Evolutionary conservation across 1,140 invertebrate genomes (phyloP), one percentile per base, ranked within the genome.

Genomic region (Atta colombica): DNA sequence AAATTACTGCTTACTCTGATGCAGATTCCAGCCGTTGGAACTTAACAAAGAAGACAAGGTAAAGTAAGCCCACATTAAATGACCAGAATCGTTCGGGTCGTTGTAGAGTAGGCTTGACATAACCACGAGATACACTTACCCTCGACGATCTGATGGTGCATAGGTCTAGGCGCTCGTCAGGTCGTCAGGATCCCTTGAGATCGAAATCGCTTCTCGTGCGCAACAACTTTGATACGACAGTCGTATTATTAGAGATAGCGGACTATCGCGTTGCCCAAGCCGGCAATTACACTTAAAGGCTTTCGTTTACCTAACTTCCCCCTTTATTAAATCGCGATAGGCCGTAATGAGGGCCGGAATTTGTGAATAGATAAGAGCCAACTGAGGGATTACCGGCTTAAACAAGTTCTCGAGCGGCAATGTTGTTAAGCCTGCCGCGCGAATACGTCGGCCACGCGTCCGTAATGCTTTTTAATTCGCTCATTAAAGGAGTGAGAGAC

Each of bases 221-320:
- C 78, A 60, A 65, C 63, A 89, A 78, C 77, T 90, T 90, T 87
- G 88, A 90, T 90, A 74, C 80, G 89, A 84, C 89, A 89, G 89
- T 90, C 88, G 88, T 90, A 86, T 90, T 90, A 90, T 90, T 90
- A 89, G 85, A 89, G 88, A 89, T 87, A 87, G 88, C 85, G 49
- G 65, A 72, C 51, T 87, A 86, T 89, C 86, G 78, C 85, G 82
- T 69, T 66, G 66, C 80, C 39, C 69, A 35, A 74, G 39, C 53
- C 77, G 77, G 85, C 89, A 89, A 90, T 90, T 90, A 90, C 88
- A 90, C 86, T 61, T 71, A 84, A 74, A 49, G 82, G 69, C 78
- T 74, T 88, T 86, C 84, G 77, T 87, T 87, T 89, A 84, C 71
- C 78, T 66, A 65, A 69, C 75, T 89, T 82, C 60, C 55, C 53